phyloP scores from a whole-genome alignment of 2,113 vertebrate species.

The Gobius niger region DNA sequence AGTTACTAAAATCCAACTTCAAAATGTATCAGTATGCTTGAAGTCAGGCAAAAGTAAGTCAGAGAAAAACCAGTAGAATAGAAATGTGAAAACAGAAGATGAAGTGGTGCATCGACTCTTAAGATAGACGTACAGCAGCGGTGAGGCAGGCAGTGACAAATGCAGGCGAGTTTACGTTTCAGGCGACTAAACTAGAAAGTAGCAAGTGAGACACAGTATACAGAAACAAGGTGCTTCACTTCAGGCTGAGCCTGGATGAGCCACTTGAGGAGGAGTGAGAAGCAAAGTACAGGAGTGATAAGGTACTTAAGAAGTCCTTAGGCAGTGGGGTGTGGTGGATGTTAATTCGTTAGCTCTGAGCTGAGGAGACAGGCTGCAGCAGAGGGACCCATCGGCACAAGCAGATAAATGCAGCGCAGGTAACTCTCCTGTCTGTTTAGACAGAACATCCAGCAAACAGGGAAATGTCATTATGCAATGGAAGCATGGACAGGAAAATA shows the following conservation, averaged over 20 bases:
- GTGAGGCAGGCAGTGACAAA: constrained; percentile 8
- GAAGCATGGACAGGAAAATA: background rate
- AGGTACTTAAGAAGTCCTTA: constrained; percentile 40
- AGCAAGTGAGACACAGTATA: background rate
- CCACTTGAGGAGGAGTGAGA: constrained; percentile 30
- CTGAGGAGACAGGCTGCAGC: constrained; percentile 24
- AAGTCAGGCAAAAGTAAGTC: background rate
- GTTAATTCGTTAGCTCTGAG: constrained; percentile 56
- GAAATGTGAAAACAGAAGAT: constrained; percentile 8
- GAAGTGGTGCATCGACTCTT: constrained; percentile 2
- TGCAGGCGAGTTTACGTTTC: background rate
- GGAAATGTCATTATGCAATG: too few species aligned
- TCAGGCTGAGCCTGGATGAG: constrained; percentile 17
- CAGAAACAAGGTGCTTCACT: constrained; percentile 15
- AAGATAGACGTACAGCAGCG: constrained; percentile 9
- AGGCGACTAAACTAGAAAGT: background rate
- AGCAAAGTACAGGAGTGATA: constrained; percentile 30
- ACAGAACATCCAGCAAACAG: too few species aligned
- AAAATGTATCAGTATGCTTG: constrained; percentile 6
- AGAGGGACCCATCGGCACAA: constrained; percentile 42
- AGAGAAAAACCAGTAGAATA: background rate
- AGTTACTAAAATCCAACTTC: background rate
- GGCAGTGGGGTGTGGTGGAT: constrained; percentile 34
- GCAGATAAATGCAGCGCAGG: constrained; percentile 38
- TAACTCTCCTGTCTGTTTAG: too few species aligned